Conservation (phyloP, 2,797 vertebrate genomes). For the Propithecus deckenii region DNA sequence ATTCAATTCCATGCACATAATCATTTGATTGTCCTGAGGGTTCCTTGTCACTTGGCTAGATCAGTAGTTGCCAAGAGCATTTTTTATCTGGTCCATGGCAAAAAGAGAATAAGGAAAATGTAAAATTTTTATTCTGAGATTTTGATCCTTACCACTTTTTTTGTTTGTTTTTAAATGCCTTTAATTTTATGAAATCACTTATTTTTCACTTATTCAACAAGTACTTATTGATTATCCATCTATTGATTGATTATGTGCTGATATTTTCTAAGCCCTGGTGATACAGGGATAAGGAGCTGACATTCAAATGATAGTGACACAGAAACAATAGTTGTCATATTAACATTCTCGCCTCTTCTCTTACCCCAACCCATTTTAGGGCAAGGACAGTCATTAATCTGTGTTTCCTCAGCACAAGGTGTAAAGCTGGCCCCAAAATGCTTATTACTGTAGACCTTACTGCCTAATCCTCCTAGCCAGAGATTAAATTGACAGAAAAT, state of each 20-base stretch:
- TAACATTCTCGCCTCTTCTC: neutral
- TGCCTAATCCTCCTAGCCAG: too few species aligned
- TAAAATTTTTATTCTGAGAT: neutral
- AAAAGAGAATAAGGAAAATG: neutral
- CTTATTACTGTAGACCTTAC: neutral
- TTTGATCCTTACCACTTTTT: neutral
- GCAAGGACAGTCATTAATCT: neutral
- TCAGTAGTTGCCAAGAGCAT: neutral
- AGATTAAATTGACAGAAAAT: neutral
- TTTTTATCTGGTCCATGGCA: neutral
- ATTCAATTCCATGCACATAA: neutral
- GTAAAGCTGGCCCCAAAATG: neutral
- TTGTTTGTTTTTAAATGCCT: neutral
- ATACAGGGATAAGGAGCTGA: neutral
- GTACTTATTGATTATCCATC: neutral
- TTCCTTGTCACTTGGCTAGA: neutral
- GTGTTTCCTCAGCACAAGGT: neutral
- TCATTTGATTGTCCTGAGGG: too few species aligned
- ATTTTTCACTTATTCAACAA: neutral
- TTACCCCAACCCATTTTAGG: neutral
- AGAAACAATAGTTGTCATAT: neutral
- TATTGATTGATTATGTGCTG: neutral
- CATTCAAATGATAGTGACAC: neutral
- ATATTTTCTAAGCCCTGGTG: neutral
- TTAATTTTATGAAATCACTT: neutral